Conservation (phyloP, 2,113 vertebrate genomes). For the Oncorhynchus clarkii region DNA sequence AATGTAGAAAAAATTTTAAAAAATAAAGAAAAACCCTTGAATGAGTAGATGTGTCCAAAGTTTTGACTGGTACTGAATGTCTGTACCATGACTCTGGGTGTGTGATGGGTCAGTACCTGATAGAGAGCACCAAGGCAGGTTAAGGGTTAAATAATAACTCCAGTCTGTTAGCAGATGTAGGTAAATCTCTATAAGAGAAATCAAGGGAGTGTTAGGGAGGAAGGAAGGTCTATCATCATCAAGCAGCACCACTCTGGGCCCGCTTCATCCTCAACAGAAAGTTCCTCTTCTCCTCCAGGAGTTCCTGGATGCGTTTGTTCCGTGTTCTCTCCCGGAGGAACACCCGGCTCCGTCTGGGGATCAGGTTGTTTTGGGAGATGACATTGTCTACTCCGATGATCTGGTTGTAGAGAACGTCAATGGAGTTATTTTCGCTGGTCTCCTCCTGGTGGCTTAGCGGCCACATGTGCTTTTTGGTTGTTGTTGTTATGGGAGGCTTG, state of each 20-base stretch:
- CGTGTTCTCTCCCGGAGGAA: conserved; percentile 83
- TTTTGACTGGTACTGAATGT: neutral
- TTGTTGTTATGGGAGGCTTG: conserved; percentile 1
- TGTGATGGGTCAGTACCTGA: conserved; percentile 22
- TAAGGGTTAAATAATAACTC: conserved; percentile 24
- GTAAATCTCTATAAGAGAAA: conserved; percentile 84
- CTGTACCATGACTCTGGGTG: neutral
- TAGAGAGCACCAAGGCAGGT: conserved; percentile 38
- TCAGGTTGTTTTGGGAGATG: conserved; percentile 83
- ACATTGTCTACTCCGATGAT: conserved; percentile 69
- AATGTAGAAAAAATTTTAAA: no score
- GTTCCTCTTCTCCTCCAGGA: conserved; percentile 88
- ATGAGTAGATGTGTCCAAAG: neutral
- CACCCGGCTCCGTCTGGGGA: conserved; percentile 74
- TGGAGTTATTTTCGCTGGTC: conserved; percentile 79
- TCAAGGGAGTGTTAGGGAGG: conserved; percentile 13
- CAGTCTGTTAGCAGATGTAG: conserved; percentile 41
- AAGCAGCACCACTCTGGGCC: conserved; percentile 55
- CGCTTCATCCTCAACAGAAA: conserved; percentile 80
- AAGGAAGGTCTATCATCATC: conserved; percentile 37
- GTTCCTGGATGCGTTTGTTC: conserved; percentile 93
- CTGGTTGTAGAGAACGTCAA: conserved; percentile 80
- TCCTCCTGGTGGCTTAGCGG: conserved; percentile 66
- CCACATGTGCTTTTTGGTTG: conserved; percentile 48
- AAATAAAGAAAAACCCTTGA: no score